Evolutionary conservation across 2,888 invertebrate genomes (phyloP).

Genomic region (Blera fallax): DNA sequence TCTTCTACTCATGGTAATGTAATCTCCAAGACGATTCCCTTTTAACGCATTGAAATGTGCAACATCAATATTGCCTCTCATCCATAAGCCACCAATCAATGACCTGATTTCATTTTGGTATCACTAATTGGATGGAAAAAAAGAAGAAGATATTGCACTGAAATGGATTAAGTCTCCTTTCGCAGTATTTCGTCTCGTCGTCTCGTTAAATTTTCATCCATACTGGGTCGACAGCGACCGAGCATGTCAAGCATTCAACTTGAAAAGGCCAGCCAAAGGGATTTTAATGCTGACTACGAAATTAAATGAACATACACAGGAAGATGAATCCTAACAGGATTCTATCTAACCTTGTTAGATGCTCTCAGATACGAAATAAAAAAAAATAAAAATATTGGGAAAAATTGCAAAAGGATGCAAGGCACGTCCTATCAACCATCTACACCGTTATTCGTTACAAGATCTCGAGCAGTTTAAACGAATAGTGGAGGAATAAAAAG

Average conservation of each 20-base stretch:
- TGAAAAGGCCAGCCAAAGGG: background rate
- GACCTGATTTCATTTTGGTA: background rate
- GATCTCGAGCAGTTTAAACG: background rate
- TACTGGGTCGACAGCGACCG: background rate
- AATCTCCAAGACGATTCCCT: too few species aligned
- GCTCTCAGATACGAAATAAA: background rate
- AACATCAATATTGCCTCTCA: background rate
- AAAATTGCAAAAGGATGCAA: background rate
- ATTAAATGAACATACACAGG: conserved; percentile 25
- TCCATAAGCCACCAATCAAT: background rate
- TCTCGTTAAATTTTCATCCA: background rate
- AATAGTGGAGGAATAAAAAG: background rate
- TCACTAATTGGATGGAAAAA: background rate
- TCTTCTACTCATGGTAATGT: too few species aligned
- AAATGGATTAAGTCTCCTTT: background rate
- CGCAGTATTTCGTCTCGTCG: background rate
- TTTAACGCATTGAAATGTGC: too few species aligned
- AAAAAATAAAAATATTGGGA: background rate
- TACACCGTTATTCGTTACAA: background rate
- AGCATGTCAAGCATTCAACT: background rate
- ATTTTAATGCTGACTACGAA: conserved; percentile 28
- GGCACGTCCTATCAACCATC: background rate
- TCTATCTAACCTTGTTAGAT: conserved; percentile 28
- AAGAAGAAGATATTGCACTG: background rate
- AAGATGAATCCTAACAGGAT: conserved; percentile 25